Base-by-base conservation (phyloP, 2,113 vertebrate species). In the Casuarius casuarius region DNA sequence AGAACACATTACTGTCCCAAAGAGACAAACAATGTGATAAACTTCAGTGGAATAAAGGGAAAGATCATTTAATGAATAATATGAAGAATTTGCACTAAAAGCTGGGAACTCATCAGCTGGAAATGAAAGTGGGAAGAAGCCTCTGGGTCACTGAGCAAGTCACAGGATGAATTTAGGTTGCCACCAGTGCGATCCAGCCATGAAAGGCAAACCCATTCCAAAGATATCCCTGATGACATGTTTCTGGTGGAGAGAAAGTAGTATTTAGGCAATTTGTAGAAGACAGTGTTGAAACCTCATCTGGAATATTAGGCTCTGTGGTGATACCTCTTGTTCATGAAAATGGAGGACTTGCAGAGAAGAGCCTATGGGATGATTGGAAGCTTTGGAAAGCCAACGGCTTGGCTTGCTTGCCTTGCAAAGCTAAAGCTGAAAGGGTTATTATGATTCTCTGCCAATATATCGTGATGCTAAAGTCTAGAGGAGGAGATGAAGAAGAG, bases 171-270 rank as follows among this genome's bases (percentile, higher is more conserved):
- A 91, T 97, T 62, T 35, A 22, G 11, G 72, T 66, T 68, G 80
- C 91, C 93, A 92, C 71, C 46, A 25, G 1, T 14, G 80, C 78
- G 89, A 94, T 87, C 76, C 66, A 74, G 51, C 84, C 91, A 75
- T 89, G 93, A 92, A 96, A 90, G 65, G 48, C 84, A 87, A 95
- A 94, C 40, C 31, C 38, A 71, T 70, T 78, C 51, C 84, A 79
- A 89, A 80, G 73, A 33, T 89, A 63, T 59, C 73, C 73, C 73
- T 63, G 63, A 49, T 74, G 49, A 33, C 18, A 68, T 26, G 15
- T 77, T 89, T 86, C 75, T 83, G 86, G 88, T 40, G 40, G n/a
- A 94, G 33, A 0, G 0, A 42, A 94, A 88, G 79, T 5, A 71
- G 46, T 35, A 17, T 44, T 77, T 81, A 46, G 74, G 46, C 0